Evolutionary conservation across 2,888 invertebrate genomes (phyloP).

Genomic region (Dorcus parallelipipedus): DNA sequence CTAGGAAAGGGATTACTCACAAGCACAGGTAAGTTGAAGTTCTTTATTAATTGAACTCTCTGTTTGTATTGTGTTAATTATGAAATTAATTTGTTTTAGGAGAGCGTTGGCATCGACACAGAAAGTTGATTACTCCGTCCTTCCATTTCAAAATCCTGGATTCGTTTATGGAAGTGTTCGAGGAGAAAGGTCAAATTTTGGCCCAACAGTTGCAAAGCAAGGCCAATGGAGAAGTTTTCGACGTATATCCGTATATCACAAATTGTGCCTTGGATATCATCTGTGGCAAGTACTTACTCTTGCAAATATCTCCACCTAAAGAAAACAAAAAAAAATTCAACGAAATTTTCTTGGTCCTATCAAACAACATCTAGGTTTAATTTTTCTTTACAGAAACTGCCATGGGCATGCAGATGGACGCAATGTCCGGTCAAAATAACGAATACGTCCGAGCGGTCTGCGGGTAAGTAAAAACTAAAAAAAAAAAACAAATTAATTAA

Average conservation of each 20-base stretch:
- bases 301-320: too few relatives aligned
- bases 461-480: slow-evolving; percentile 31
- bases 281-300: slow-evolving; percentile 33
- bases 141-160: slow-evolving; percentile 40
- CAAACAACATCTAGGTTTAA: too few relatives aligned
- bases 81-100: slow-evolving; percentile 11
- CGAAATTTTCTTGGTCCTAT: too few relatives aligned
- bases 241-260: slow-evolving; percentile 36
- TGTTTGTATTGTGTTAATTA: too few relatives aligned
- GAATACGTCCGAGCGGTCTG: slow-evolving; percentile 51
- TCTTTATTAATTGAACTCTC: background rate
- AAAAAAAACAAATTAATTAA: too few relatives aligned
- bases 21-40: slow-evolving; percentile 4
- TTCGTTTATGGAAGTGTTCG: slow-evolving; percentile 33
- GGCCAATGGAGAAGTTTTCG: slow-evolving; percentile 32
- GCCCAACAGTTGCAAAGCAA: slow-evolving; percentile 22
- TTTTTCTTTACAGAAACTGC: slow-evolving; percentile 52
- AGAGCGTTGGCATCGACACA: slow-evolving; percentile 31
- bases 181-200: slow-evolving; percentile 32
- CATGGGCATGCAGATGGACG: slow-evolving; percentile 57
- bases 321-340: too few relatives aligned
- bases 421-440: slow-evolving; percentile 43
- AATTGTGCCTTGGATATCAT: slow-evolving; percentile 38
- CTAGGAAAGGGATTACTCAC: slow-evolving; percentile 11
- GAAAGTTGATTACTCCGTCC: slow-evolving; percentile 35